These are phyloP conservation scores for Anarrhichthys ocellatus DNA, from an alignment of 2,113 vertebrate species.

Conservation along the genomic window DNA sequence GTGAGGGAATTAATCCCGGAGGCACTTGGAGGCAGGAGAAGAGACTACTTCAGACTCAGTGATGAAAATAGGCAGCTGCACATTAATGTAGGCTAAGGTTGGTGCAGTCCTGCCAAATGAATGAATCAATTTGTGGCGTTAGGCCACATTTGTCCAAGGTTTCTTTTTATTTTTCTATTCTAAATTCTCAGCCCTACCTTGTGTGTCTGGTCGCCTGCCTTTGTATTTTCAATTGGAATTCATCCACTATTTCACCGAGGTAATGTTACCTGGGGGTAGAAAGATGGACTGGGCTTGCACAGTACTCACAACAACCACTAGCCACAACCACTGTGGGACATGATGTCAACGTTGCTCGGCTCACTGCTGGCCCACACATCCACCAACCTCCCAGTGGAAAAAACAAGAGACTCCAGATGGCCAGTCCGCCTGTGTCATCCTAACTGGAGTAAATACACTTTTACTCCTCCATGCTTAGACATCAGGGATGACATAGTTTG, in stretches of 20 bases:
- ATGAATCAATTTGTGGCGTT: constrained; percentile 41
- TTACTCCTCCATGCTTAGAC: constrained; percentile 36
- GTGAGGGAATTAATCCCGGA: constrained; percentile 20
- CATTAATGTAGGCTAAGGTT: not conserved
- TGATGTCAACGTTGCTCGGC: constrained; percentile 42
- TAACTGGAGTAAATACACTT: constrained; percentile 56
- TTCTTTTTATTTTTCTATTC: not conserved
- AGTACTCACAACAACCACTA: constrained; percentile 21
- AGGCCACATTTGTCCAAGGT: constrained; percentile 32
- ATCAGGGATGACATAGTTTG: constrained; percentile 55
- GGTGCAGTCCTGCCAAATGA: constrained; percentile 41
- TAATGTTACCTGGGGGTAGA: constrained; percentile 29
- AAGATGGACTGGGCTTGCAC: not conserved
- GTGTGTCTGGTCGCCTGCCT: not conserved
- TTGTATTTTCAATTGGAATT: constrained; percentile 50
- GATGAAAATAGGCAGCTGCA: not conserved
- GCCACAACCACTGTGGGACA: constrained; percentile 30
- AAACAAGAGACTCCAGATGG: constrained; percentile 64
- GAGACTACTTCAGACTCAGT: constrained; percentile 2
- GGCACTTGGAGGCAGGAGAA: constrained; percentile 26
- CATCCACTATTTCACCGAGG: constrained; percentile 20
- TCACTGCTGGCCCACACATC: constrained; percentile 42
- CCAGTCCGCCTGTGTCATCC: constrained; percentile 37
- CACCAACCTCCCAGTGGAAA: constrained; percentile 14
- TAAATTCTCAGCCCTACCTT: not conserved